Evolutionary conservation across 2,797 vertebrate species (phyloP), one percentile per base, ranked within the genome.

Genomic region (Scleropages formosus): DNA sequence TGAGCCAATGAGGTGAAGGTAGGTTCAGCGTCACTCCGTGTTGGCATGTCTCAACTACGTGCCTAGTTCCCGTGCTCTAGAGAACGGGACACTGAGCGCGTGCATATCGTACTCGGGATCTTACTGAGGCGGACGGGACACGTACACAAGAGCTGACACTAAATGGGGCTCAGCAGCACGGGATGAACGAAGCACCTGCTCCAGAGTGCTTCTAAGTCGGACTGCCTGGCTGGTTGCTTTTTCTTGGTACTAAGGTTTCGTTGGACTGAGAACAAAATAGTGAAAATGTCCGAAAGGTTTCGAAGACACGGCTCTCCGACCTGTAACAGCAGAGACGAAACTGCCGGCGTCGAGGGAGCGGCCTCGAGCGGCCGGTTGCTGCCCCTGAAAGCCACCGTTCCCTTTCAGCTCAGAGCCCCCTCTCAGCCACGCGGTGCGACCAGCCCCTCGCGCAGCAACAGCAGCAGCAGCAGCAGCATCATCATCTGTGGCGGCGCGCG

Each of bases 231-330:
- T 73, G 63, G 44, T n/a, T n/a, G n/a, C 18, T 68, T 68, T 53
- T 51, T 56, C 24, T 44, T 18, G 18, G 68, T 15, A 53, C 26
- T 56, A n/a, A 71, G 51, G 68, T 16, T 68, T 68, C 51, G 47
- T 47, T 31, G 47, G 51, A 71, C 27, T 56, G 11, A 71, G 27
- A 31, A 44, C 13, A 44, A n/a, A n/a, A 31, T 13, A 27, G 72
- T 75, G n/a, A 77, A 67, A 78, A 95, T 95, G 94, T 92, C 93
- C 78, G 93, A 93, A 82, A 90, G 91, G 81, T 86, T 92, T 85
- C 90, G 92, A 84, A 91, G 88, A 82, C 91, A 82, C 82, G 93
- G 89, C 78, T 94, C 93, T 79, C 93, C 93, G 75, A 83, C 82
- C 44, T 80, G 80, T 22, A 91, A 78, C 82, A 91, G 89, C 83